Base-by-base conservation (phyloP, 2,888 invertebrate species). In the Myathropa florea region DNA sequence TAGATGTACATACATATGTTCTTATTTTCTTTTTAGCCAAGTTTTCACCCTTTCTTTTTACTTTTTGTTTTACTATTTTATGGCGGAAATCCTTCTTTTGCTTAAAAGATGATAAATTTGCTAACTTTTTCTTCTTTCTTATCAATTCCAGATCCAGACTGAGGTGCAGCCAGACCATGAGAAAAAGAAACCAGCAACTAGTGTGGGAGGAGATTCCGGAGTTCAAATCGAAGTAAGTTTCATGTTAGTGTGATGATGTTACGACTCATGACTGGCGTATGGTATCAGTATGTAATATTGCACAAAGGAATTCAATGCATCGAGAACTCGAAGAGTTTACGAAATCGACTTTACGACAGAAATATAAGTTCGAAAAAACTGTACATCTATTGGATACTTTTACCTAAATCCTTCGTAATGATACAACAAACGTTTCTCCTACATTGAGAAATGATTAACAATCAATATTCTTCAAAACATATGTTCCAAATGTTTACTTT, bases 221-320 rank as follows among this genome's bases (percentile, higher is more conserved):
- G 88, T 89, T 23, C 88, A 88, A 84, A 71, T 88, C n/a, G 89
- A 88, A 76, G 89, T 88, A 75, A 87, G 84, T 55, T 70, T 26
- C 2, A 57, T n/a, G 18, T 46, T 2, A 7, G 18, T 46, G 18
- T 7, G n/a, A 2, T 46, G 18, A 46, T 6, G 1, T 18, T 18
- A 18, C n/a, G 6, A 4, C n/a, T 33, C 18, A n/a, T 18, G 7
- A 7, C n/a, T n/a, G 18, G 18, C 7, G 1, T 46, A 1, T 46
- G 18, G 18, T 12, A 33, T n/a, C n/a, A n/a, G n/a, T n/a, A n/a
- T n/a, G n/a, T n/a, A n/a, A n/a, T n/a, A n/a, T n/a, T n/a, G n/a
- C n/a, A n/a, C n/a, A n/a, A n/a, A n/a, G n/a, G n/a, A n/a, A n/a
- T n/a, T n/a, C n/a, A n/a, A n/a, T n/a, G n/a, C n/a, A n/a, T n/a